Percentiles rank a stretch among this genome's conserved stretches.
phyloP scores from a whole-genome alignment of 2,113 vertebrate species.

The Rhombomys opimus region DNA sequence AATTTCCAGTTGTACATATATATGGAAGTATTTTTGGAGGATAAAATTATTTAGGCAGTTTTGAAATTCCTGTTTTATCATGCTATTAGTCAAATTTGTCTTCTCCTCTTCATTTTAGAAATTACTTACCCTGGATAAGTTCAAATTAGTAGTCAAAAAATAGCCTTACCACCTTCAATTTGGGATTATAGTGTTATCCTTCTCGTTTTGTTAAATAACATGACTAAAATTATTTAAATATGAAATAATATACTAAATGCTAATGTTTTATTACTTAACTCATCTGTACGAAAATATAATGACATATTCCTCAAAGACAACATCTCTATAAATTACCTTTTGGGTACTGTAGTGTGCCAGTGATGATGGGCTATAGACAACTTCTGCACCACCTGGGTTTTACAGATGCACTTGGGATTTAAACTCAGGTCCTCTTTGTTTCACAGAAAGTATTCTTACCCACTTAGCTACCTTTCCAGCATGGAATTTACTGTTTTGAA shows the following conservation, averaged over 20 bases:
- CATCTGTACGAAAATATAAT: background rate
- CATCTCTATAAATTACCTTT: background rate
- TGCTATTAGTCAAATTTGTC: background rate
- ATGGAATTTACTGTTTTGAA: background rate
- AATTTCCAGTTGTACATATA: background rate
- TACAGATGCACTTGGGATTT: too few species aligned
- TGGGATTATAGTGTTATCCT: background rate
- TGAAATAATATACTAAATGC: background rate
- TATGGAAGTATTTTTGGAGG: background rate
- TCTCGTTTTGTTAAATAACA: background rate
- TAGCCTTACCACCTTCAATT: background rate
- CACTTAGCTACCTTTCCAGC: background rate
- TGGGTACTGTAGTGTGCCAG: background rate
- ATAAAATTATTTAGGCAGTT: slow-evolving; percentile 16
- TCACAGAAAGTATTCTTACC: background rate
- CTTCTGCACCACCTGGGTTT: background rate
- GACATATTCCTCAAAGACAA: background rate
- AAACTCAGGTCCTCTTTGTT: background rate
- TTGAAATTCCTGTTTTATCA: background rate
- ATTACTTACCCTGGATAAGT: background rate
- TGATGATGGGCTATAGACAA: background rate
- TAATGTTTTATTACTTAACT: background rate
- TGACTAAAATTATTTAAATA: background rate
- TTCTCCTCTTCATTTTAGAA: background rate
- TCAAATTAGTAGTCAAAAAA: background rate